A percentile compares a stretch with the other conserved stretches of the same genome.
phyloP scores from a whole-genome alignment of 2,888 invertebrate genomes.

The Palloptera scutellata region DNA sequence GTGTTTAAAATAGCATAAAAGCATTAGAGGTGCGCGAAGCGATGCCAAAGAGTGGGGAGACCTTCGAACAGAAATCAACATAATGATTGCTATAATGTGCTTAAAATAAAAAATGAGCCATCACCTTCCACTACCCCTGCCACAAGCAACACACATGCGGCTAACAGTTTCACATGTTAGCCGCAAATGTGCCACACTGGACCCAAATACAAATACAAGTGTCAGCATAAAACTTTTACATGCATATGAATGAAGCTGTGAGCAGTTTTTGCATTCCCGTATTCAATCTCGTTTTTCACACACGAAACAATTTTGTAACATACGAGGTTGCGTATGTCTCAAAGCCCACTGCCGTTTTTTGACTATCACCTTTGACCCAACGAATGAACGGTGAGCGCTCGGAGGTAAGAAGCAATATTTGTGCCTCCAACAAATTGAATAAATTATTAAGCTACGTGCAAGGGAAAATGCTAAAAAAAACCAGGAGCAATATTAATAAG shows the following conservation, averaged over 20 bases:
- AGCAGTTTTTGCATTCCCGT: background rate
- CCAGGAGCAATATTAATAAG: no score
- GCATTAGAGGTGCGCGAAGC: background rate
- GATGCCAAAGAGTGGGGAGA: background rate
- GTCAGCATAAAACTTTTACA: slow-evolving; percentile 52
- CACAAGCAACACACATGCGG: background rate
- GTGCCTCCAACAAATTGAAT: slow-evolving; percentile 53
- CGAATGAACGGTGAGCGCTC: no score
- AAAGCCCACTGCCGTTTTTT: slow-evolving; percentile 12
- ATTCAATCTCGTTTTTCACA: background rate
- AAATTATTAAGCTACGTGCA: slow-evolving; percentile 16
- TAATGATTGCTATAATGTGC: slow-evolving; percentile 49
- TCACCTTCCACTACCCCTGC: background rate
- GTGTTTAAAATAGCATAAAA: background rate
- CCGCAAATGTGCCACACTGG: background rate
- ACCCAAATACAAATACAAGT: slow-evolving; percentile 15
- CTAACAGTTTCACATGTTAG: background rate
- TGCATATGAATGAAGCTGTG: slow-evolving; percentile 37
- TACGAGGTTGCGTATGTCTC: background rate
- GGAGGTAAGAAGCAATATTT: background rate
- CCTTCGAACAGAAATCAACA: slow-evolving; percentile 27
- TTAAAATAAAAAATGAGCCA: slow-evolving; percentile 47
- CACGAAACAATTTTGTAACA: background rate
- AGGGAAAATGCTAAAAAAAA: no score
- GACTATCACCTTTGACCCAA: slow-evolving; percentile 3